Evolutionary conservation across 1,140 invertebrate species (phyloP).

Genomic region (Theocolax elegans): DNA sequence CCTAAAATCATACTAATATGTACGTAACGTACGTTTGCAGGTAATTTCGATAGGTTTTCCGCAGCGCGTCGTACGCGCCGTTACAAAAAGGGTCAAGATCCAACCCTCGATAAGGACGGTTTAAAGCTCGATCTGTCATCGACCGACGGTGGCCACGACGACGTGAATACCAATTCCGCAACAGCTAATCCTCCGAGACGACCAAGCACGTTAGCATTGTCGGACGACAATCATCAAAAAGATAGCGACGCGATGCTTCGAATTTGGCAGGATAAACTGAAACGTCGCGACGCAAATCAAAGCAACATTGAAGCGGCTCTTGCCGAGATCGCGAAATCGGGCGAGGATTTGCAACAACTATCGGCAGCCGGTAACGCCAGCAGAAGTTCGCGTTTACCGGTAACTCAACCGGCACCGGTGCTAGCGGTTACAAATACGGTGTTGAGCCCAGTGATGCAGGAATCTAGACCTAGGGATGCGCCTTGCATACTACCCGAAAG

Average conservation of each 20-base stretch:
- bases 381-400: constrained; percentile 54
- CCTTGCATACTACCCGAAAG: constrained; percentile 55
- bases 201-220: constrained; percentile 55
- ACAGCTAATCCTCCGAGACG: constrained; percentile 44
- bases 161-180: not conserved
- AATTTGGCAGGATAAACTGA: constrained; percentile 63
- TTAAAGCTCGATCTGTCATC: constrained; percentile 39
- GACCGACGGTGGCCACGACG: not conserved
- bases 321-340: constrained; percentile 61
- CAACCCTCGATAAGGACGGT: constrained; percentile 59
- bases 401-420: constrained; percentile 61
- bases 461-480: constrained; percentile 60
- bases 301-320: constrained; percentile 59
- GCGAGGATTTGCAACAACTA: constrained; percentile 64
- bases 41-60: constrained; percentile 87
- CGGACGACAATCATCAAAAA: constrained; percentile 39
- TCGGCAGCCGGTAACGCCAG: constrained; percentile 36
- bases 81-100: constrained; percentile 80
- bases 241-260: constrained; percentile 55
- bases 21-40: no score
- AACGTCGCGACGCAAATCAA: constrained; percentile 48
- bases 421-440: constrained; percentile 65
- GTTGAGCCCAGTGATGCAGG: constrained; percentile 66
- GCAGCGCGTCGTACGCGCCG: constrained; percentile 82
- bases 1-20: no score